Base-by-base conservation (phyloP, 2,888 invertebrate genomes). In the Brenthis ino region DNA sequence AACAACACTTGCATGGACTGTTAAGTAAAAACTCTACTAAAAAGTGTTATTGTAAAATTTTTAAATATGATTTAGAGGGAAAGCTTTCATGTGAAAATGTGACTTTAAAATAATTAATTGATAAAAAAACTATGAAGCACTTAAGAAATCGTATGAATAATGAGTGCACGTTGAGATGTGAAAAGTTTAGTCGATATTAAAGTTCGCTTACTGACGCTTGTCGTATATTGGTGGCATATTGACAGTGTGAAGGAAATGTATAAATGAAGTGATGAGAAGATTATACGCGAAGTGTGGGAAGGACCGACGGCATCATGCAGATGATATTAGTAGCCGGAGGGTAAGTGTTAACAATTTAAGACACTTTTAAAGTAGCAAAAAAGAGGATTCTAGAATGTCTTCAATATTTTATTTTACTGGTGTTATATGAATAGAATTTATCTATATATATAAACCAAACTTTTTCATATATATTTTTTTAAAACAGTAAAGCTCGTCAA, bases 321-420 rank as follows among this genome's bases (percentile, higher is more conserved):
- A 93, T 93, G 93, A 93, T 94, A 79, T 81, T 94, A 77, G 93
- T 88, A 64, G 93, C 93, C 76, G 93, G 93, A 65, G 74, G 72
- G 74, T 74, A 56, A 74, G 74, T 74, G 28, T 58, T 63, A 37
- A 28, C 33, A 37, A 51, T 48, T 33, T 37, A 33, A n/a, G 14
- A 43, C n/a, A 6, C 20, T 20, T 4, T 20, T 53, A 20, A 11
- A 3, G 28, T 24, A 28, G 28, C 6, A 53, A 28, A 54, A 54
- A 43, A 14, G 1, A 28, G 28, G 28, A 1, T 24, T 11, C 54
- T 12, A 5, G 5, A 54, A 24, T 11, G 13, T 54, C 13, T 24
- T 54, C 11, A 54, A 12, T 24, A 20, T 11, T 8, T 20, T 12
- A 24, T 20, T 54, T 12, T 54, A 2, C 24, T 20, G 12, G 4